Base-by-base conservation (phyloP, 2,113 vertebrate genomes). In the Phasianus colchicus region DNA sequence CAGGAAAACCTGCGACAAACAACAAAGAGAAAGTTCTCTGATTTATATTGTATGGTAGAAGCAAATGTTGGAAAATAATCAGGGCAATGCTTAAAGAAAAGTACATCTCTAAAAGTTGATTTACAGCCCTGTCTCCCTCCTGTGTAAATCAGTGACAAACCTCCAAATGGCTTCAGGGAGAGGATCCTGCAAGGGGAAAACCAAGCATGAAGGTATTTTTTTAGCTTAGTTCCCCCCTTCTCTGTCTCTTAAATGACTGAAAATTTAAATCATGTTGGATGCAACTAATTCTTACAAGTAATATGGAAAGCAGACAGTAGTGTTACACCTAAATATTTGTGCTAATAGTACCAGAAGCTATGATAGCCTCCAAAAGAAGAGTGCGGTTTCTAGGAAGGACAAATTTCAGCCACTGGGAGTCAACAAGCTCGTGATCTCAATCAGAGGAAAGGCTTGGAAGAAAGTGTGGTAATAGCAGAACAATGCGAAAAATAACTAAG, bases 51-150 rank as follows among this genome's bases (percentile, higher is more conserved):
- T 60, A 40, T 70, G 29, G 45, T 54, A 83, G 72, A 84, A 82
- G 60, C 67, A 91, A 94, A 84, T 40, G 10, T 42, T 95, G 90
- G 76, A 88, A 91, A 91, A 81, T 55, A 78, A 61, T 92, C 64
- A 93, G 43, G 38, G 6, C 1, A 8, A 36, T 60, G 4, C 65
- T 85, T 38, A 22, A 55, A 78, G 61, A 48, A 30, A 30, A 32
- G 8, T 29, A 29, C 9, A 57, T 81, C 40, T 81, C 17, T 30
- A 38, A 70, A 65, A 74, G n/a, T 65, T 74, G 78, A 74, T 84
- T 84, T 92, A 43, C 38, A 77, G 16, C 13, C 30, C 71, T 74
- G 24, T 95, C 76, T 38, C 38, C 69, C 81, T 78, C 48, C 17
- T 73, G 4, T 67, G 93, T 55, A 81, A 80, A 79, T 85, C 32